These are phyloP conservation scores for Magallana gigas DNA, from an alignment of 1,140 invertebrate species.

Conservation along the genomic window DNA sequence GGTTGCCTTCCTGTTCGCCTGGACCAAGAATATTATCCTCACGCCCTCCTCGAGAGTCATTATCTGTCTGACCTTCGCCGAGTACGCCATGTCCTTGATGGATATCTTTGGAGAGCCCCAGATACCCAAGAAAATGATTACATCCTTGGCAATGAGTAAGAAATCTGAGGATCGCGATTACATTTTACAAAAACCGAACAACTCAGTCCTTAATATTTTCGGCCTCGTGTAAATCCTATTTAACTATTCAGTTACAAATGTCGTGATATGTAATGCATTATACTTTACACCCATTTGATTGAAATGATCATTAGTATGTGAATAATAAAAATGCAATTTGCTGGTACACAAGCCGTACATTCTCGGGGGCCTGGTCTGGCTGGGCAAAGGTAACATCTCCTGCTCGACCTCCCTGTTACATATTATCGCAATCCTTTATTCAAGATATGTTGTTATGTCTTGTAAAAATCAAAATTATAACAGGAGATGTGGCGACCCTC, in stretches of 20 bases:
- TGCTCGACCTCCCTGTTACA: not conserved
- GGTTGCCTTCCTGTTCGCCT: constrained; percentile 94
- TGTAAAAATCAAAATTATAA: not conserved
- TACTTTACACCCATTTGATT: no score
- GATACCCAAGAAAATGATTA: constrained; percentile 62
- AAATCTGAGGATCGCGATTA: not conserved
- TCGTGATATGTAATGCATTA: no score
- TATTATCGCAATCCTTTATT: no score
- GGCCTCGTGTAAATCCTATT: no score
- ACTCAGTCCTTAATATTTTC: no score
- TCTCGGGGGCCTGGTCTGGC: constrained; percentile 86
- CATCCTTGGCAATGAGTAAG: constrained; percentile 67
- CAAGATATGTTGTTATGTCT: not conserved
- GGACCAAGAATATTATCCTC: constrained; percentile 82
- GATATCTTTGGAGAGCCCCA: constrained; percentile 67
- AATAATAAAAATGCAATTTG: no score
- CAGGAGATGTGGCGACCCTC: constrained; percentile 33
- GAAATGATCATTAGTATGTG: no score
- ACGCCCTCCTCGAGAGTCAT: constrained; percentile 82
- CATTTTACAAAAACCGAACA: no score
- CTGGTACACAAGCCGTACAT: no score
- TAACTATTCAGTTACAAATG: no score
- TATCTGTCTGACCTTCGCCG: constrained; percentile 70
- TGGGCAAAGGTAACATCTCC: constrained; percentile 82
- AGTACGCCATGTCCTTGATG: constrained; percentile 67